A percentile compares a stretch with the other conserved stretches of the same genome.
Evolutionary conservation across 2,113 vertebrate genomes (phyloP).

Genomic region (Aldabrachelys gigantea): DNA sequence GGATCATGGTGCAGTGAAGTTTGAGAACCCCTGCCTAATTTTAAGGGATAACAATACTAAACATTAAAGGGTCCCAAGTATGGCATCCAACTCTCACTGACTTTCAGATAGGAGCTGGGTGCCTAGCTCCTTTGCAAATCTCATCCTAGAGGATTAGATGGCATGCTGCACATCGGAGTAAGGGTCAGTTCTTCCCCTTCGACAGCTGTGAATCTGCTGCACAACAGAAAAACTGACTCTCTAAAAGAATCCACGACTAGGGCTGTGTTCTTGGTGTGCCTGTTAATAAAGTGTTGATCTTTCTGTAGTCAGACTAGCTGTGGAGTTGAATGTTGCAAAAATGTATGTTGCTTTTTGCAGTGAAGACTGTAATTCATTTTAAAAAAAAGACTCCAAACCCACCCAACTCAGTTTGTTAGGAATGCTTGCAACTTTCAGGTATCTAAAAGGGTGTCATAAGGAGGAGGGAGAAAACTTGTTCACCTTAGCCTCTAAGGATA

Average conservation of each 20-base stretch:
- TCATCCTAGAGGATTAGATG: background rate
- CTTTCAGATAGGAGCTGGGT: background rate
- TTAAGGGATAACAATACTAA: background rate
- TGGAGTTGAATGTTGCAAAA: background rate
- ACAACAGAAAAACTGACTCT: background rate
- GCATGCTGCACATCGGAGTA: background rate
- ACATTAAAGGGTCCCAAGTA: background rate
- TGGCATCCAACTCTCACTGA: background rate
- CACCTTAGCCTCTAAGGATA: no score
- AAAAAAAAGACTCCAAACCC: constrained; percentile 4
- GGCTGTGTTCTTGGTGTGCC: background rate
- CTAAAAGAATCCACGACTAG: background rate
- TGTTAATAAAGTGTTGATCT: no score
- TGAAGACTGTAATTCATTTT: constrained; percentile 31
- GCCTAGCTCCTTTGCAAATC: background rate
- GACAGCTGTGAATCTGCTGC: accelerated
- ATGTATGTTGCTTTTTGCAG: constrained; percentile 43
- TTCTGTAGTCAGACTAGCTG: no score
- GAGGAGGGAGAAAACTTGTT: no score
- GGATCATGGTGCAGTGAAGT: no score
- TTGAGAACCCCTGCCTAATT: background rate
- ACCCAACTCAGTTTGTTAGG: background rate
- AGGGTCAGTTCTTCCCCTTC: background rate
- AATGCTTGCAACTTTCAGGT: background rate
- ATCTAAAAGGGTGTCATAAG: no score